Conservation (phyloP, 2,797 vertebrate genomes). For the Gobio occitaniae region DNA sequence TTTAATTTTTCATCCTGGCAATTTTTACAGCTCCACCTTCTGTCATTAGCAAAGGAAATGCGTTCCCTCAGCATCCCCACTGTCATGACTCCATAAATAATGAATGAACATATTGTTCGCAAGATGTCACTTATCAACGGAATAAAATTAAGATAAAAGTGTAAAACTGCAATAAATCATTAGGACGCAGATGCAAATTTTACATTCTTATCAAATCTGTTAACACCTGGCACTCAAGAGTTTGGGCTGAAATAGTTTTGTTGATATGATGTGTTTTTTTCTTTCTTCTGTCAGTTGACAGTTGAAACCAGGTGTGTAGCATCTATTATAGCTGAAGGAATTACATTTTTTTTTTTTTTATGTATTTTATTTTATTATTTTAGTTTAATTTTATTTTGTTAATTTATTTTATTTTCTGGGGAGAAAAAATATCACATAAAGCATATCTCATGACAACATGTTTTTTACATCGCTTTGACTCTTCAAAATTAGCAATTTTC, state of each 20-base stretch:
- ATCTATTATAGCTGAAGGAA: neutral
- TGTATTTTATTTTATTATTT: neutral
- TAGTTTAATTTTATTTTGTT: neutral
- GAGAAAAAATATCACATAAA: too few relatives aligned
- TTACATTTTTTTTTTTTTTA: neutral
- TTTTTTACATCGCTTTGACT: too few relatives aligned
- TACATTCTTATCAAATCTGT: neutral
- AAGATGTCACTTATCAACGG: conserved; percentile 51
- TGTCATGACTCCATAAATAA: conserved; percentile 46
- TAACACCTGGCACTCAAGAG: neutral
- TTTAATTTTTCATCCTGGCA: conserved; percentile 40
- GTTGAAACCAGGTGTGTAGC: neutral
- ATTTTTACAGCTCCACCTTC: conserved; percentile 60
- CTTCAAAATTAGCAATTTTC: too few relatives aligned
- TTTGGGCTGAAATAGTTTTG: neutral
- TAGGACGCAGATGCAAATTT: neutral
- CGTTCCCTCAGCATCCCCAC: conserved; percentile 25
- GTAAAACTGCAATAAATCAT: neutral
- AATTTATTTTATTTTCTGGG: neutral
- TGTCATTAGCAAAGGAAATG: conserved; percentile 57
- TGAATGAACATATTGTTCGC: conserved; percentile 58
- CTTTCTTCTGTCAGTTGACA: neutral
- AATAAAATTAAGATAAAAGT: conserved; percentile 48
- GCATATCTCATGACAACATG: too few relatives aligned
- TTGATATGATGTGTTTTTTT: neutral